Conservation (phyloP, 2,797 vertebrate species). For the Eurystomus glaucurus region DNA sequence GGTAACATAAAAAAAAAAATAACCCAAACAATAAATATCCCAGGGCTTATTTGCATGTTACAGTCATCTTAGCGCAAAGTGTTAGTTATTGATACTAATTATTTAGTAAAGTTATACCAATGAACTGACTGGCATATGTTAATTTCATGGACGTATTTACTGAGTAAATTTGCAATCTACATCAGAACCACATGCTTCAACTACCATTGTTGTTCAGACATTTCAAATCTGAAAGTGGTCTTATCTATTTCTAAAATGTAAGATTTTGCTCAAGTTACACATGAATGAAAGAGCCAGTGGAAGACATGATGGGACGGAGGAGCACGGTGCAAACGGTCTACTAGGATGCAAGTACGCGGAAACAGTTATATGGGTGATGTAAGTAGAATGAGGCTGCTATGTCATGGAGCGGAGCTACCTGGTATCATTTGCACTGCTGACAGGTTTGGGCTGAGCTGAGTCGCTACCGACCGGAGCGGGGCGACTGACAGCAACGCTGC, state of each 20-base stretch:
- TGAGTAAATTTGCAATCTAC: background rate
- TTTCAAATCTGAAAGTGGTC: background rate
- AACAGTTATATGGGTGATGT: slow-evolving; percentile 7
- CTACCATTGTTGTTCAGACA: background rate
- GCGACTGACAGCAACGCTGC: slow-evolving; percentile 88
- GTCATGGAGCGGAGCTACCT: slow-evolving; percentile 87
- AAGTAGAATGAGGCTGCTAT: slow-evolving; percentile 32
- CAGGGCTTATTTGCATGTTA: background rate
- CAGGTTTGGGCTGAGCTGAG: slow-evolving; percentile 88
- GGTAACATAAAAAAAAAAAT: background rate
- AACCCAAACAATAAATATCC: too few relatives aligned
- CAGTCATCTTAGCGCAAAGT: background rate
- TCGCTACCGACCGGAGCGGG: slow-evolving; percentile 88
- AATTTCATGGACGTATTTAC: background rate
- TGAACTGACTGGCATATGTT: background rate
- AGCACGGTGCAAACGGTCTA: background rate
- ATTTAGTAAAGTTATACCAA: background rate
- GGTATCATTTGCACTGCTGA: slow-evolving; percentile 92
- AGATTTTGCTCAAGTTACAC: background rate
- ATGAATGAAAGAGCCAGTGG: slow-evolving; percentile 28
- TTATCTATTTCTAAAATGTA: background rate
- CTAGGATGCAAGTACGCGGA: background rate
- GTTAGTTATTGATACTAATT: background rate
- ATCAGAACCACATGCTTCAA: background rate
- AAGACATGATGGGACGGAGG: background rate